phyloP scores from a whole-genome alignment of 2,797 vertebrate genomes.

The Eutrigla gurnardus region DNA sequence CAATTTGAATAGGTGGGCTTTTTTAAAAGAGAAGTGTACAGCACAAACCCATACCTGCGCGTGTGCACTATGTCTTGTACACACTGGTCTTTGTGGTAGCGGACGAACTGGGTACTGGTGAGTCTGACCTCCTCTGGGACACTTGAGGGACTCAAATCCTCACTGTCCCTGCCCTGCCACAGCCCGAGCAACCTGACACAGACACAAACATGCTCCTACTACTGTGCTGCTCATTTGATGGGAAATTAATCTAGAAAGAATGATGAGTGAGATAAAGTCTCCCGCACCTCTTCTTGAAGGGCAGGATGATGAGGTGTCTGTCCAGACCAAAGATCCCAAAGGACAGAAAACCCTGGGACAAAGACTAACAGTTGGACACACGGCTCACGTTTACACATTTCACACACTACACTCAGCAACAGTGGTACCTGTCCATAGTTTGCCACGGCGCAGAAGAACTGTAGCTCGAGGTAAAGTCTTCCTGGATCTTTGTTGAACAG shows the following conservation, averaged over 20 bases:
- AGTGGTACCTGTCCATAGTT: conserved; percentile 96
- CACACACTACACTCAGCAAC: not conserved
- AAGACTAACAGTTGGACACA: not conserved
- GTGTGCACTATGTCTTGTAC: conserved; percentile 91
- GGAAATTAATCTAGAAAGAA: not conserved
- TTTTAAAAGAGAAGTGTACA: not conserved
- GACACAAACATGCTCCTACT: conserved; percentile 17
- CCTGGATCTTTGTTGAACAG: conserved; percentile 94
- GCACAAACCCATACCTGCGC: conserved; percentile 84
- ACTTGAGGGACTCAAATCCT: conserved; percentile 70
- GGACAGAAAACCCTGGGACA: conserved; percentile 92
- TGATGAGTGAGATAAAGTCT: not conserved
- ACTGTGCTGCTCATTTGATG: not conserved
- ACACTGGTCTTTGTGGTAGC: conserved; percentile 95
- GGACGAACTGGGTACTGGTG: conserved; percentile 96
- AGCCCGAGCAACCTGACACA: conserved; percentile 87
- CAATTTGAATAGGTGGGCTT: too few relatives aligned
- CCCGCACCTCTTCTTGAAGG: conserved; percentile 94
- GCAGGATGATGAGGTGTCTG: conserved; percentile 94
- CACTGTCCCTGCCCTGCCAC: conserved; percentile 84
- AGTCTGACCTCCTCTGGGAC: conserved; percentile 93
- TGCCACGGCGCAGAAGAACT: conserved; percentile 97
- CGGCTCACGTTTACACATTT: not conserved
- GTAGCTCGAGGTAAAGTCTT: conserved; percentile 94
- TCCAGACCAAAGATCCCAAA: conserved; percentile 97